Base-by-base conservation (phyloP, 1,140 invertebrate species). In the Bradysia coprophila region DNA sequence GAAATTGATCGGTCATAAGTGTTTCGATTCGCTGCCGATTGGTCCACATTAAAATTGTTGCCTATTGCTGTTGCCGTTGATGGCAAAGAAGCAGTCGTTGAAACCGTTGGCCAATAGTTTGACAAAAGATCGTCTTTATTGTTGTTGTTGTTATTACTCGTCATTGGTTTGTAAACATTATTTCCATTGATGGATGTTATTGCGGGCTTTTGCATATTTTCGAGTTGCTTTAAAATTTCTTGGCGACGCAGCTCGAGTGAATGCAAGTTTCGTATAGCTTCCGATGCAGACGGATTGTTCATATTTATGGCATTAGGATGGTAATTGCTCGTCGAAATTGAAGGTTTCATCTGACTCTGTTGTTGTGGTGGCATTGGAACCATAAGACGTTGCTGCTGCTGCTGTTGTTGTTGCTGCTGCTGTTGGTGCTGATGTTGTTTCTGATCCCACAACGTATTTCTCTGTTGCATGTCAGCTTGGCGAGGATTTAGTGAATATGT, bases 1-100 rank as follows among this genome's bases (percentile, higher is more conserved):
- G 71, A 68, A 52, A 77, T 74, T 18, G 72, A 69, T 41, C 72
- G 65, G 28, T 72, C 69, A 56, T 73, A 75, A 45, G 69, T 72
- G 37, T 60, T 54, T 4, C 50, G 49, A 43, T 54, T 54, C 21
- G 40, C 46, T 52, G 22, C 39, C 45, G 48, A 34, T 18, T 1
- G 31, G 18, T 18, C n/a, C 8, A 20, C 20, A 13, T 19, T 9
- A 54, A 62, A 45, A 53, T 59, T 54, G 52, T 65, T 42, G 45
- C 50, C 43, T n/a, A n/a, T n/a, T n/a, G n/a, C n/a, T n/a, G n/a
- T n/a, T n/a, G n/a, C n/a, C n/a, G n/a, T n/a, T 46, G 50, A 43
- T 56, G n/a, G 13, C 13, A 31, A 33, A 15, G 16, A 24, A 16
- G 21, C 19, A 31, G 16, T 13, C 13, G 40, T 20, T 11, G 16